Evolutionary conservation across 2,888 invertebrate species (phyloP).

Genomic region (Monopis laevigella): DNA sequence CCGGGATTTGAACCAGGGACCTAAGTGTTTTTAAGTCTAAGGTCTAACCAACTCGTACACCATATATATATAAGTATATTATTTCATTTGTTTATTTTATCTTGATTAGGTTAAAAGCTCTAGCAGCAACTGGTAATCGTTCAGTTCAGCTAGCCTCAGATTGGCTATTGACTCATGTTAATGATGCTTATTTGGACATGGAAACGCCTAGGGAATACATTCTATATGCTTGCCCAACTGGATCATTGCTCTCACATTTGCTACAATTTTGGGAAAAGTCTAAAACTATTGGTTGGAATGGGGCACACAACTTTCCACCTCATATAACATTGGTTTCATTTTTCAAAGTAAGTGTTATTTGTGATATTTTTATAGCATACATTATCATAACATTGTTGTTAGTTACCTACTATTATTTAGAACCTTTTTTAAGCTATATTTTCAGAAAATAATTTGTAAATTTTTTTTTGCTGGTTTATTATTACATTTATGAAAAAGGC

Average conservation of each 20-base stretch:
- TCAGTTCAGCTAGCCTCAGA: constrained; percentile 90
- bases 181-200: constrained; percentile 82
- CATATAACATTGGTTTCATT: constrained; percentile 91
- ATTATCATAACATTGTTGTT: no score
- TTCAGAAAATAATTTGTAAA: no score
- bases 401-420: no score
- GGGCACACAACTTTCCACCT: constrained; percentile 89
- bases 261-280: constrained; percentile 84
- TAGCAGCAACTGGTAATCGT: constrained; percentile 89
- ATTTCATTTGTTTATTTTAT: constrained; percentile 21
- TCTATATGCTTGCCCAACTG: constrained; percentile 87
- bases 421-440: no score
- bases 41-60: no score
- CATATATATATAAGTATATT: neutral
- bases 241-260: constrained; percentile 75
- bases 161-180: constrained; percentile 90
- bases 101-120: constrained; percentile 79
- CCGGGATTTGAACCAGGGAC: no score
- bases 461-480: no score
- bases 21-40: no score
- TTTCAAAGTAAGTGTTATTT: constrained; percentile 80
- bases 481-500: no score
- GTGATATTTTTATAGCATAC: no score
- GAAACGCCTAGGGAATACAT: constrained; percentile 85
- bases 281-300: constrained; percentile 82